Conservation (phyloP, 2,113 vertebrate genomes). For the Solea senegalensis region DNA sequence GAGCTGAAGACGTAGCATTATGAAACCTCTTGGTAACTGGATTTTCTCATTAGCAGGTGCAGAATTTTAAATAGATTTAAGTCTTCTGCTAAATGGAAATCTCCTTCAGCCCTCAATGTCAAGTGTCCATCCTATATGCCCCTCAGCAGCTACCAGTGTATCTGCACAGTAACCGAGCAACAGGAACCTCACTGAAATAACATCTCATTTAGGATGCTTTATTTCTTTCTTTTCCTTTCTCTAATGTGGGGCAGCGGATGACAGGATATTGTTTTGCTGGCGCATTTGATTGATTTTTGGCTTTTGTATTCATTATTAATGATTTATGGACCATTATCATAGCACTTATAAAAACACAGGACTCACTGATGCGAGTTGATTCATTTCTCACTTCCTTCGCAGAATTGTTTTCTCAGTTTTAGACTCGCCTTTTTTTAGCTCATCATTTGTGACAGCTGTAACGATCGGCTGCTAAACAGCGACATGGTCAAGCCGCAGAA, state of each 20-base stretch:
- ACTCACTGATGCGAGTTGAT: not conserved
- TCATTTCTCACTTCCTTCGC: not conserved
- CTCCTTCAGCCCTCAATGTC: slow-evolving; percentile 4
- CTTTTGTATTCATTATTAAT: not conserved
- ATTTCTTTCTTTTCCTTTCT: not conserved
- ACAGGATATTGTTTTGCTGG: slow-evolving; percentile 22
- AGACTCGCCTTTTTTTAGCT: not conserved
- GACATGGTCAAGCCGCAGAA: too few species aligned
- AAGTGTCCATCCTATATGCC: slow-evolving; percentile 8
- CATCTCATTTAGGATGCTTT: slow-evolving; percentile 25
- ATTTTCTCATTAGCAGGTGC: slow-evolving; percentile 12
- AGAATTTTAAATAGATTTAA: slow-evolving; percentile 24
- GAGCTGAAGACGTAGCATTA: not conserved
- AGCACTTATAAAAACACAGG: not conserved
- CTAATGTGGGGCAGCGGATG: slow-evolving; percentile 27
- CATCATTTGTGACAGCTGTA: not conserved
- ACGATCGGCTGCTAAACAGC: not conserved
- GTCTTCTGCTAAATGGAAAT: slow-evolving; percentile 13
- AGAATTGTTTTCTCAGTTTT: not conserved
- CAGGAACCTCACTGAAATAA: slow-evolving; percentile 35
- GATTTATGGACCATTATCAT: not conserved
- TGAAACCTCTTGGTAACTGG: slow-evolving; percentile 8
- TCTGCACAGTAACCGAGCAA: slow-evolving; percentile 42
- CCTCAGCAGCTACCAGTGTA: slow-evolving; percentile 11
- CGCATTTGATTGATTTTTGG: not conserved